Base-by-base conservation (phyloP, 1,140 invertebrate genomes). In the Trichogramma pretiosum region DNA sequence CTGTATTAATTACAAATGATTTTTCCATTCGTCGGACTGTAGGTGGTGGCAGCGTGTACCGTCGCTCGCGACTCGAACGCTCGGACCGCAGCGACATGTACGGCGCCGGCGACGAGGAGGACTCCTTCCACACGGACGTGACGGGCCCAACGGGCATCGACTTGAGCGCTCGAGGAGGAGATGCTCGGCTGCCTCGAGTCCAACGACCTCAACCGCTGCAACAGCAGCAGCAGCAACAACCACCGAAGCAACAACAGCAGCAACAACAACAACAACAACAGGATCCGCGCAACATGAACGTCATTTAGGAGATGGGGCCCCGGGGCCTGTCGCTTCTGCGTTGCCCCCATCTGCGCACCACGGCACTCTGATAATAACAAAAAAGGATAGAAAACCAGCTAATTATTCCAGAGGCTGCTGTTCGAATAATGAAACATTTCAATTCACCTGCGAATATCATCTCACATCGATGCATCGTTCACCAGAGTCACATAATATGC, bases 261-360 rank as follows among this genome's bases (percentile, higher is more conserved):
- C n/a, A n/a, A n/a, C n/a, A n/a, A n/a, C n/a, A n/a, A n/a, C n/a
- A n/a, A n/a, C 67, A 65, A 54, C 68, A 63, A 49, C 66, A 71
- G 50, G 68, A 71, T 55, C 63, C 66, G 52, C 64, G 67, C 38
- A 58, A 58, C 45, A 63, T 62, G 51, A 67, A 70, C 52, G 67
- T 63, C 59, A 72, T 72, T 65, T 72, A 72, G 68, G 65, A 70
- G 59, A 64, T 64, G 65, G 64, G 66, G 67, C 68, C 67, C 68
- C 67, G 67, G 68, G 68, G 67, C 58, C 64, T 68, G 62, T 69
- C 66, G 59, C 57, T 67, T 56, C 65, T 62, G 59, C 67, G 68
- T 59, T 70, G 67, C 65, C 68, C 68, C 61, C 59, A 66, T 50
- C 58, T 72, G 56, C 68, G 68, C 63, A 72, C 68, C 56, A 71